Base-by-base conservation (phyloP, 2,888 invertebrate species). In the Zelleria hepariella region DNA sequence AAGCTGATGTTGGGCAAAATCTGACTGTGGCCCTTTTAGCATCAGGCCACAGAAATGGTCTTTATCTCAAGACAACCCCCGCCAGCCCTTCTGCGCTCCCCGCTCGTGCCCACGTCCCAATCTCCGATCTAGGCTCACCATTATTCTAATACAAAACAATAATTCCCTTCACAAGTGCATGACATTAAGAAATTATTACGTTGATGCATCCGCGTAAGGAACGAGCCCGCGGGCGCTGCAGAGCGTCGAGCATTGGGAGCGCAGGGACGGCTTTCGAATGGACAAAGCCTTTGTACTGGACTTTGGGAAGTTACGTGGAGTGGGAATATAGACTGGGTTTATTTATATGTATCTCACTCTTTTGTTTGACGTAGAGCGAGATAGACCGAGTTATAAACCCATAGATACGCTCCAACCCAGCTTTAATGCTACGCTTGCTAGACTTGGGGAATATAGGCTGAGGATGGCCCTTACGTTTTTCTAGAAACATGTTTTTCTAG, bases 151-250 rank as follows among this genome's bases (percentile, higher is more conserved):
- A 80, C 82, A 82, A 86, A 87, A 88, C 86, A 87, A 86, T 87
- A 86, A 86, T 86, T 86, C 84, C 80, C 78, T 80, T 80, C 78
- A 74, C 59, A 72, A 82, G 80, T 79, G 80, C 84, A 85, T 87
- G 87, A 82, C 86, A 86, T 88, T 86, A 82, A 83, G 86, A 86
- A 88, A 88, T 86, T 86, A 85, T 86, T 86, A 85, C 86, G 85
- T 87, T 81, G 83, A 65, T 70, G 78, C 81, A 85, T 86, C 85
- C 86, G 86, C 80, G 83, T 82, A 85, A 82, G 82, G 76, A 58
- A 77, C 68, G 67, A 68, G 67, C 64, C 81, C 82, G 82, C 59
- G 67, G 64, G 81, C 82, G 72, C n/a, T n/a, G n/a, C n/a, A n/a
- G n/a, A n/a, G 67, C 58, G 74, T 64, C 78, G 26, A 25, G 25